Evolutionary conservation across 2,113 vertebrate genomes (phyloP).

Genomic region (Ameiurus melas): DNA sequence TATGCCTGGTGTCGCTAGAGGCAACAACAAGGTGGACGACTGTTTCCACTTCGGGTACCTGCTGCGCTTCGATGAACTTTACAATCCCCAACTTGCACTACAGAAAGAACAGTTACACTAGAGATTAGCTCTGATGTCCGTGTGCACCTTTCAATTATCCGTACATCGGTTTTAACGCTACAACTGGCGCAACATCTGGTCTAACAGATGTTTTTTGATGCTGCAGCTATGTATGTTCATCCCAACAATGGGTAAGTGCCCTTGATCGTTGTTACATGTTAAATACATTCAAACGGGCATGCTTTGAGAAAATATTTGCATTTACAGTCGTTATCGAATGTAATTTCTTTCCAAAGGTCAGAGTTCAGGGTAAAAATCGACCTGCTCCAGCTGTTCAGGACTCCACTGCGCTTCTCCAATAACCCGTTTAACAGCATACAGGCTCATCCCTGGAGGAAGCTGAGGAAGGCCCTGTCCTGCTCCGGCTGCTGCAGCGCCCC

Average conservation of each 20-base stretch:
- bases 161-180: neutral
- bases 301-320: neutral
- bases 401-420: conserved; percentile 96
- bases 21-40: conserved; percentile 94
- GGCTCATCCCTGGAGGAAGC: conserved; percentile 95
- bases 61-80: conserved; percentile 94
- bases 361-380: conserved; percentile 53
- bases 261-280: neutral
- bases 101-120: conserved; percentile 39
- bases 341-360: neutral
- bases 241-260: neutral
- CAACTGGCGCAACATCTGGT: neutral
- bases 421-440: conserved; percentile 92
- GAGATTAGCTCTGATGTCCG: neutral
- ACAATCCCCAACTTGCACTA: conserved; percentile 98
- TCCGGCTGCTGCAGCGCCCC: conserved; percentile 62
- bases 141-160: neutral
- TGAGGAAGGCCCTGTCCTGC: conserved; percentile 83
- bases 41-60: conserved; percentile 93
- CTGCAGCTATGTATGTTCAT: neutral
- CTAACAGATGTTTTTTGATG: neutral
- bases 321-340: neutral
- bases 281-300: neutral
- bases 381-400: conserved; percentile 94
- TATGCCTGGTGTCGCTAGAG: conserved; percentile 94